A percentile compares a stretch with the other conserved stretches of the same genome.
These are phyloP conservation scores for Griposia aprilina DNA, from an alignment of 2,888 invertebrate species.

Conservation along the genomic window DNA sequence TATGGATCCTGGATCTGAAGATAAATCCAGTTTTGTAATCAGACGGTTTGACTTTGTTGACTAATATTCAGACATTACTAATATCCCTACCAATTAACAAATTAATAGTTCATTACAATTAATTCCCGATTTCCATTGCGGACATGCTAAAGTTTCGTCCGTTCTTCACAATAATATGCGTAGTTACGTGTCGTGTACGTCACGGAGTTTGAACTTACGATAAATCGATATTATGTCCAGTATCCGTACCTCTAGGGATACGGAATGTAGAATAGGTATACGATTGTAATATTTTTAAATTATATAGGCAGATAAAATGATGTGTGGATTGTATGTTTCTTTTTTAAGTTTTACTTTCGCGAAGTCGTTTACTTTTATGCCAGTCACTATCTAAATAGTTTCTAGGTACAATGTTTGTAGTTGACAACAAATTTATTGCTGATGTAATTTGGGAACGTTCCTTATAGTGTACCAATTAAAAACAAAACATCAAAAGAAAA, in stretches of 20 bases:
- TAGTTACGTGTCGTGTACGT: constrained; percentile 26
- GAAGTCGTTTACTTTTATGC: neutral
- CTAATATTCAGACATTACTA: neutral
- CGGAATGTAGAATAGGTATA: constrained; percentile 20
- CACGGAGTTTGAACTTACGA: constrained; percentile 45
- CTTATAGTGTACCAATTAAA: neutral
- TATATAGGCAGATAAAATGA: too few species aligned
- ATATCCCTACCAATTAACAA: constrained; percentile 13
- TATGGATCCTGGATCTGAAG: too few species aligned
- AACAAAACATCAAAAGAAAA: constrained; percentile 25
- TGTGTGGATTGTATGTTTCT: accelerated
- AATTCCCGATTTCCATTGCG: neutral
- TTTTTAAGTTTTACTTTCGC: neutral
- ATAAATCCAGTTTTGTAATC: neutral
- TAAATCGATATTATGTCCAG: constrained; percentile 58
- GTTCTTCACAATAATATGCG: constrained; percentile 20
- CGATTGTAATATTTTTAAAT: neutral
- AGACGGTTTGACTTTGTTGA: too few species aligned
- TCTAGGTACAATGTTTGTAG: neutral
- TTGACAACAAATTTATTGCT: neutral
- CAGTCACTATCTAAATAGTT: neutral
- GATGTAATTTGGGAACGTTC: neutral
- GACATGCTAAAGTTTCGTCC: constrained; percentile 11
- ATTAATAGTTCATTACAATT: constrained; percentile 25
- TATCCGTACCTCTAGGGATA: constrained; percentile 14